These are phyloP conservation scores for Nyctibius grandis DNA, from an alignment of 2,797 vertebrate species.

Conservation along the genomic window DNA sequence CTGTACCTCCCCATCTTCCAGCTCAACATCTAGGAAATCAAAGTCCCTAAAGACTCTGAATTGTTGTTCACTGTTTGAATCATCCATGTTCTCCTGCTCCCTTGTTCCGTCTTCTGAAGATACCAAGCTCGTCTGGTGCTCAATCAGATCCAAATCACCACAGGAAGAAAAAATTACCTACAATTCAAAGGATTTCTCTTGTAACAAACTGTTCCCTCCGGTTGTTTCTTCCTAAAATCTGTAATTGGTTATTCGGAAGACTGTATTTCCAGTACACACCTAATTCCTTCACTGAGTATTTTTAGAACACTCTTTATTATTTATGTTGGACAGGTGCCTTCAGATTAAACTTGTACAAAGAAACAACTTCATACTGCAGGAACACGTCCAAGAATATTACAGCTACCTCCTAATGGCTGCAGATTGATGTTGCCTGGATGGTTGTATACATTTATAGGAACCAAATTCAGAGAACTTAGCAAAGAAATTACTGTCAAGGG, in stretches of 20 bases:
- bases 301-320: constrained; percentile 81
- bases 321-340: constrained; percentile 84
- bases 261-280: constrained; percentile 79
- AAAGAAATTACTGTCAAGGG: neutral
- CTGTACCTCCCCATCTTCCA: constrained; percentile 96
- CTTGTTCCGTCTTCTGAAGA: constrained; percentile 91
- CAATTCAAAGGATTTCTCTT: constrained; percentile 36
- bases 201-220: constrained; percentile 55
- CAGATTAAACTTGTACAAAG: constrained; percentile 74
- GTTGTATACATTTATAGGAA: constrained; percentile 27
- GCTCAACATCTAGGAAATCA: constrained; percentile 97
- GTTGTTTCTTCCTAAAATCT: constrained; percentile 57
- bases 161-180: constrained; percentile 99
- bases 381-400: constrained; percentile 59
- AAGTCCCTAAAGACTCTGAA: constrained; percentile 98
- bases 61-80: constrained; percentile 96
- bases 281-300: constrained; percentile 81
- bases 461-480: constrained; percentile 24
- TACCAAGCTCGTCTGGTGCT: constrained; percentile 93
- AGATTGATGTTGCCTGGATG: constrained; percentile 45
- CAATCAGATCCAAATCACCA: constrained; percentile 97
- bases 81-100: constrained; percentile 92
- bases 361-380: constrained; percentile 63
- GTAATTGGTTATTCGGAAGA: constrained; percentile 60
- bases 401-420: constrained; percentile 60